A percentile compares a stretch with the other conserved stretches of the same genome.
phyloP scores from a whole-genome alignment of 2,797 vertebrate species.

The Squalus acanthias region DNA sequence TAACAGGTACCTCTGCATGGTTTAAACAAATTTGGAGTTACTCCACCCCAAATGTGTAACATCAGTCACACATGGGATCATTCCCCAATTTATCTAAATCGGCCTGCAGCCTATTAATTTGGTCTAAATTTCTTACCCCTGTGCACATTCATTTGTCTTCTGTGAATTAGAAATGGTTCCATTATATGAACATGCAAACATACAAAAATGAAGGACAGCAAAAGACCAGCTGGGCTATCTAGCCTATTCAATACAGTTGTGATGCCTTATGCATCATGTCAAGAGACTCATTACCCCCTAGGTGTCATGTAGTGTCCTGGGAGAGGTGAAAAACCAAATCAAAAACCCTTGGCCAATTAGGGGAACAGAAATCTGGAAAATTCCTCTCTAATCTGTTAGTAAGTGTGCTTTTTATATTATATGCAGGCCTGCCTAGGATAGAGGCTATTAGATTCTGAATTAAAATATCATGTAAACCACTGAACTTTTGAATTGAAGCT shows the following conservation, averaged over 20 bases:
- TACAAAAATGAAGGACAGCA: not conserved
- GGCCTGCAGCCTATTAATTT: not conserved
- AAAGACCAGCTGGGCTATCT: not conserved
- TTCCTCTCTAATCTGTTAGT: not conserved
- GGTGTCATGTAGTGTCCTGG: not conserved
- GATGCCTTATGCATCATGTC: not conserved
- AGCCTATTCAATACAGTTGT: not conserved
- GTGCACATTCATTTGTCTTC: not conserved
- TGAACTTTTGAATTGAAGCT: not conserved
- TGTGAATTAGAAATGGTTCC: no score
- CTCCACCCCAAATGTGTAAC: not conserved
- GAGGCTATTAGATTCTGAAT: not conserved
- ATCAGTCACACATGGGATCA: not conserved
- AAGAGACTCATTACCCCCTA: not conserved
- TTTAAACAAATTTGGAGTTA: not conserved
- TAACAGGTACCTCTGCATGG: no score
- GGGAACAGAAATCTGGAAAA: not conserved
- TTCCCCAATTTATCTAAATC: not conserved
- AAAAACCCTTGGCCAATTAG: not conserved
- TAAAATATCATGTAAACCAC: not conserved
- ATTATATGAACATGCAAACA: not conserved
- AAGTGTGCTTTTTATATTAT: not conserved
- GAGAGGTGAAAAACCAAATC: not conserved
- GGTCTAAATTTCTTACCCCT: not conserved
- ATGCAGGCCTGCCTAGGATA: not conserved